Conservation (phyloP, 1,140 invertebrate genomes). For the Samia ricini region DNA sequence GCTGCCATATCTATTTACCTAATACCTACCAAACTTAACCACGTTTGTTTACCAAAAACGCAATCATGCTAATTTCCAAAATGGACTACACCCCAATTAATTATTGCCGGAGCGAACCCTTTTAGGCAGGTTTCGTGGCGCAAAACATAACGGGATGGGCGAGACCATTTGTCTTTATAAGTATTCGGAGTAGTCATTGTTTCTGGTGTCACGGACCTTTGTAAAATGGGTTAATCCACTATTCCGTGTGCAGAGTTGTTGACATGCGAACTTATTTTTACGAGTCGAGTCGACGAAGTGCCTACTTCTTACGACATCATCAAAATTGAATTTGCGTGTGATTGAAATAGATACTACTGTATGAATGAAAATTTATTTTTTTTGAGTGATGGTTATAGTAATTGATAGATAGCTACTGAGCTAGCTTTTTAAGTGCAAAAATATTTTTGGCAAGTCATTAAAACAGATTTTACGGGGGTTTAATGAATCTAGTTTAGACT, state of each 20-base stretch:
- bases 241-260: conserved; percentile 5
- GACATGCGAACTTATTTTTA: conserved; percentile 1
- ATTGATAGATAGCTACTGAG: too few relatives aligned
- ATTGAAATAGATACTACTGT: too few relatives aligned
- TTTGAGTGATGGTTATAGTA: too few relatives aligned
- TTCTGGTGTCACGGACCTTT: conserved; percentile 37
- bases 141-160: conserved; percentile 53
- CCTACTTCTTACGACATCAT: not conserved
- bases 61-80: conserved; percentile 37
- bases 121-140: conserved; percentile 49
- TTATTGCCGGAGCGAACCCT: conserved; percentile 63
- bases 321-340: too few relatives aligned
- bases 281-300: not conserved
- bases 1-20: not conserved
- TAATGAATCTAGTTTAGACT: too few relatives aligned
- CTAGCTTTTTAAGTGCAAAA: too few relatives aligned
- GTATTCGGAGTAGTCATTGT: conserved; percentile 45
- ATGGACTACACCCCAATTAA: conserved; percentile 54
- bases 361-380: too few relatives aligned
- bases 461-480: too few relatives aligned
- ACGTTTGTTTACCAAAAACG: conserved; percentile 29
- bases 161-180: conserved; percentile 62
- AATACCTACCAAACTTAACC: conserved; percentile 1
- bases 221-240: conserved; percentile 44
- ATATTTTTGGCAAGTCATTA: too few relatives aligned